These are phyloP conservation scores for Sebastes kiyomatsui DNA, from an alignment of 2,797 vertebrate species.

Conservation along the genomic window DNA sequence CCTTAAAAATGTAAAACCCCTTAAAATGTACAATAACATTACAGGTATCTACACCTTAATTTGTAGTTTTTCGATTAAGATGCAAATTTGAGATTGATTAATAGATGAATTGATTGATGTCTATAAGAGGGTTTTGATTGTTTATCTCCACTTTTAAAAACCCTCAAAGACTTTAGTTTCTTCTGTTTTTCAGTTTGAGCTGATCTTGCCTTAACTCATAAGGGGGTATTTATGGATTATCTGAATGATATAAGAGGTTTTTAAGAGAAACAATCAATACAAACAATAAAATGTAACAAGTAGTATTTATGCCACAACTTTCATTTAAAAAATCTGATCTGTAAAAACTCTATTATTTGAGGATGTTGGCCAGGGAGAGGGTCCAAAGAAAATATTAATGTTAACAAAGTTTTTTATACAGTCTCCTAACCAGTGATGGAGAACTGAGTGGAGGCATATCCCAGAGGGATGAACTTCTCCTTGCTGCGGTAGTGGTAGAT, in stretches of 20 bases:
- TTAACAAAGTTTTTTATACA: too few species aligned
- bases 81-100: too few species aligned
- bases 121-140: neutral
- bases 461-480: conserved; percentile 92
- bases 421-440: conserved; percentile 84
- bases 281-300: too few species aligned
- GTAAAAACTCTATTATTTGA: too few species aligned
- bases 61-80: neutral
- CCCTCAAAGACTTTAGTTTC: too few species aligned
- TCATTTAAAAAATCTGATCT: too few species aligned
- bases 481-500: conserved; percentile 92
- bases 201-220: neutral
- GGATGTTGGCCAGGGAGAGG: too few species aligned
- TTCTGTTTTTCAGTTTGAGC: neutral
- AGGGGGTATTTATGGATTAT: neutral
- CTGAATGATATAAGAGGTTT: neutral
- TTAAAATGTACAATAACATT: neutral
- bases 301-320: too few species aligned
- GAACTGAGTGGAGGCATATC: conserved; percentile 87
- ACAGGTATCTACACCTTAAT: neutral
- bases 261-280: too few species aligned
- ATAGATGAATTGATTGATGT: neutral
- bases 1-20: neutral
- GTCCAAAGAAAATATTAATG: too few species aligned
- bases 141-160: neutral